Evolutionary conservation across 2,797 vertebrate species (phyloP), one percentile per base, ranked within the genome.

Genomic region (Chromis chromis): DNA sequence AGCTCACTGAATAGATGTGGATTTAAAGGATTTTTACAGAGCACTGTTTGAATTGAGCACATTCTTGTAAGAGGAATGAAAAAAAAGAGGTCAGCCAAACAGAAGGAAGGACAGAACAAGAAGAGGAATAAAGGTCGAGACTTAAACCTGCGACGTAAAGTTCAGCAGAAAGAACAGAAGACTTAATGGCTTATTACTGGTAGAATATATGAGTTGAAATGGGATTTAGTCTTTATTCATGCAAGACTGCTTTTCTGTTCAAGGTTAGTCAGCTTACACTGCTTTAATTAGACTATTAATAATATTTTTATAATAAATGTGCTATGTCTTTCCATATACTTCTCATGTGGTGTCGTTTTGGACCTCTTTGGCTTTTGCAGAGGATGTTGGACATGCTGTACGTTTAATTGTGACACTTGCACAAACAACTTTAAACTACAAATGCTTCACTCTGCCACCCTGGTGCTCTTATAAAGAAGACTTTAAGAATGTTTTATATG

Each of bases 11-110:
- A 83, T 85, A 70, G 82, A 88, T 61, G 65, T 80, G 85, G 83
- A 78, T 74, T 89, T 90, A 85, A 84, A 85, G 80, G 83, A 65
- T 62, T 89, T 85, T 79, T 59, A 77, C 69, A 67, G 58, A 52
- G 70, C 31, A 6, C 63, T 12, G 39, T 79, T 65, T 80, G 71
- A 88, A 88, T 85, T 79, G 65, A 72, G 67, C 62, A 77, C 67
- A 77, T 79, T 87, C 65, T 65, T 68, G 24, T 66, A 57, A 59
- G 53, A 52, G 46, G 31, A 71, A 62, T 14, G 40, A 27, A 19
- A 24, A 48, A 65, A 78, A 76, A 39, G 68, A 49, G 61, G 83
- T 79, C 74, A 72, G 67, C 8, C 74, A 79, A 65, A 69, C 70
- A 70, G 61, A 66, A 22, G 57, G 46, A 80, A 68, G 63, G 64